A percentile compares a stretch with the other conserved stretches of the same genome.
phyloP scores from a whole-genome alignment of 2,113 vertebrate species.

The Nanger granti region DNA sequence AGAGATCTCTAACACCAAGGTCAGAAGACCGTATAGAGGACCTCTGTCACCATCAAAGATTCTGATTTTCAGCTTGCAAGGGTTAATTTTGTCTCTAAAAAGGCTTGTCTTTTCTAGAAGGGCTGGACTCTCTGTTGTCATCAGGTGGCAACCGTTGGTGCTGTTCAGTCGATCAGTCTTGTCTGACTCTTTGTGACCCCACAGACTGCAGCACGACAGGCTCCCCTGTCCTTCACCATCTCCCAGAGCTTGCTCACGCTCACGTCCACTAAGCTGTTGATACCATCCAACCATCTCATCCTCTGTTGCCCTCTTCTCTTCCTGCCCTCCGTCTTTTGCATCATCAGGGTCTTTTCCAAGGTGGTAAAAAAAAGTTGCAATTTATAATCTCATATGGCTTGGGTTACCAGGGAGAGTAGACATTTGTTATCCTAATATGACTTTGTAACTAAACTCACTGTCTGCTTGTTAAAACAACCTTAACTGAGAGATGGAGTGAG shows the following conservation, averaged over 20 bases:
- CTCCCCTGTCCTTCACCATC: not conserved
- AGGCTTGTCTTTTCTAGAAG: not conserved
- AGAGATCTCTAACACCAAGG: not conserved
- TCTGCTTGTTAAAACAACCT: not conserved
- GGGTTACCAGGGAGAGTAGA: not conserved
- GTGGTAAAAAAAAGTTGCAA: constrained; percentile 31
- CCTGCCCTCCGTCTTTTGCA: not conserved
- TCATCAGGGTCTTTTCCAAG: not conserved
- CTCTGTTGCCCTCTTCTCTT: not conserved
- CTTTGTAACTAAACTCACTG: not conserved
- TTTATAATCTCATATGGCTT: not conserved
- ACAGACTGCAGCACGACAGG: not conserved
- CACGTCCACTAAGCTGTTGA: not conserved
- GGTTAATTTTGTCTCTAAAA: not conserved
- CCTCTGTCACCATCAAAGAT: not conserved
- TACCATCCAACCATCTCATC: not conserved
- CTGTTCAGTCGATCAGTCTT: not conserved
- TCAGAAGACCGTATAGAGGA: not conserved
- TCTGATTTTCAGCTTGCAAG: not conserved
- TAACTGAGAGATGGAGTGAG: not conserved
- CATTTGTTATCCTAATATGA: not conserved
- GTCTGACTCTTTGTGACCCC: not conserved
- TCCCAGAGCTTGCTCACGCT: not conserved
- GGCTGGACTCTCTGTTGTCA: not conserved
- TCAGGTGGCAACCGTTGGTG: not conserved